phyloP scores from a whole-genome alignment of 2,888 invertebrate genomes.

The Xanthostigma xanthostigma region DNA sequence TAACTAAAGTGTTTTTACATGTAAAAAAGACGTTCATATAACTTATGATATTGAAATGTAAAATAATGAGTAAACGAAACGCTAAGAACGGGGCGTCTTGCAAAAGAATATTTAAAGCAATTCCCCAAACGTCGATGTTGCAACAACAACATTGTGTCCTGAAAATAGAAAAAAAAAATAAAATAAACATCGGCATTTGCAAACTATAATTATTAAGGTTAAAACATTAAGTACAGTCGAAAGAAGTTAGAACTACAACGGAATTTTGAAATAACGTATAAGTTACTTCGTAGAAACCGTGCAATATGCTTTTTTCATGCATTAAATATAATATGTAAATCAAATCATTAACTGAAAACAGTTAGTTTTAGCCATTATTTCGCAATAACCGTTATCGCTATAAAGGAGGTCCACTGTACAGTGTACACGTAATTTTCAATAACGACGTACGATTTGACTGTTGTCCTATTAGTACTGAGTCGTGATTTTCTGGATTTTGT shows the following conservation, averaged over 20 bases:
- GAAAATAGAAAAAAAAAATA: constrained; percentile 11
- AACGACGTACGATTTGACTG: constrained; percentile 20
- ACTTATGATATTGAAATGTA: constrained; percentile 75
- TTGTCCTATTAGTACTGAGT: constrained; percentile 33
- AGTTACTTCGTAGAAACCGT: no score
- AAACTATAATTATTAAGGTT: background rate
- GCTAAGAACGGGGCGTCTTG: constrained; percentile 81
- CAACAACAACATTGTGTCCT: constrained; percentile 56
- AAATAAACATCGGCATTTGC: background rate
- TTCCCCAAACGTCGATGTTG: constrained; percentile 78
- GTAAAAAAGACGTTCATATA: constrained; percentile 96
- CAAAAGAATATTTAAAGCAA: constrained; percentile 72
- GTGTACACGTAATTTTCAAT: no score
- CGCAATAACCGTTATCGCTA: no score
- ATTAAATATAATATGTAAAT: no score
- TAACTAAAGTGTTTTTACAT: constrained; percentile 80
- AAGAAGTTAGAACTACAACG: no score
- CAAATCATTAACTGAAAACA: no score
- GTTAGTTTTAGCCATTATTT: no score
- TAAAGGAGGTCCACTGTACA: no score
- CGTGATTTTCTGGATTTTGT: constrained; percentile 66
- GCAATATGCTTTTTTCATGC: no score
- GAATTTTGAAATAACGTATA: no score
- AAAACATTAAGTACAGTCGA: no score
- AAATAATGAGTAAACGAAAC: constrained; percentile 71